A percentile compares a stretch with the other conserved stretches of the same genome.
phyloP scores from a whole-genome alignment of 2,113 vertebrate species.

The Mola mola region DNA sequence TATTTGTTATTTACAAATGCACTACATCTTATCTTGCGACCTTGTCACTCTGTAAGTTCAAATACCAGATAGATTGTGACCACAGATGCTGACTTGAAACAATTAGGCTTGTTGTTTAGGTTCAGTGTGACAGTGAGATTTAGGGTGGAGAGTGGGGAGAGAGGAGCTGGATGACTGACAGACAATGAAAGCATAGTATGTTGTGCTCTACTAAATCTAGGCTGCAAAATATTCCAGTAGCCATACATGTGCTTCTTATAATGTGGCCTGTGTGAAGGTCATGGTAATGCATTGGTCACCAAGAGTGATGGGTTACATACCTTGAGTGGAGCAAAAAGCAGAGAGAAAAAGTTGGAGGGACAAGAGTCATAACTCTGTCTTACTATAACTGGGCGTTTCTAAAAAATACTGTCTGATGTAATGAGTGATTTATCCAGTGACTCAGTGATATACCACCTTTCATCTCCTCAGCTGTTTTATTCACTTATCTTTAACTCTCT shows the following conservation, averaged over 20 bases:
- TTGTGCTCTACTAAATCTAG: too few relatives aligned
- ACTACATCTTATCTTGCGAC: slow-evolving; percentile 65
- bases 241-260: slow-evolving; percentile 32
- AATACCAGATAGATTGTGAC: slow-evolving; percentile 72
- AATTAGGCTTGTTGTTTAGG: slow-evolving; percentile 51
- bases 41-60: slow-evolving; percentile 63
- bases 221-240: slow-evolving; percentile 40
- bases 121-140: slow-evolving; percentile 16
- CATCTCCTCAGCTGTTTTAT: slow-evolving; percentile 66
- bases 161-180: slow-evolving; percentile 33
- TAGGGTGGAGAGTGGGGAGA: neutral
- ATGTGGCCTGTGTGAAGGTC: slow-evolving; percentile 16
- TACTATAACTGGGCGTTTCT: slow-evolving; percentile 64
- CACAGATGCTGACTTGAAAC: slow-evolving; percentile 63
- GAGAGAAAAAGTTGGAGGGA: slow-evolving; percentile 41
- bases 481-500: slow-evolving; percentile 69
- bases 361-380: slow-evolving; percentile 27
- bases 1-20: slow-evolving; percentile 64
- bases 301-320: slow-evolving; percentile 32
- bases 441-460: slow-evolving; percentile 54
- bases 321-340: slow-evolving; percentile 42
- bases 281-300: slow-evolving; percentile 40
- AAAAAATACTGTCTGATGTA: slow-evolving; percentile 57
- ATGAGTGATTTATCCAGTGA: slow-evolving; percentile 64
- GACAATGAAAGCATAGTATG: slow-evolving; percentile 36